Conservation (phyloP, 2,888 invertebrate genomes). For the Rotaria magnacalcarata region DNA sequence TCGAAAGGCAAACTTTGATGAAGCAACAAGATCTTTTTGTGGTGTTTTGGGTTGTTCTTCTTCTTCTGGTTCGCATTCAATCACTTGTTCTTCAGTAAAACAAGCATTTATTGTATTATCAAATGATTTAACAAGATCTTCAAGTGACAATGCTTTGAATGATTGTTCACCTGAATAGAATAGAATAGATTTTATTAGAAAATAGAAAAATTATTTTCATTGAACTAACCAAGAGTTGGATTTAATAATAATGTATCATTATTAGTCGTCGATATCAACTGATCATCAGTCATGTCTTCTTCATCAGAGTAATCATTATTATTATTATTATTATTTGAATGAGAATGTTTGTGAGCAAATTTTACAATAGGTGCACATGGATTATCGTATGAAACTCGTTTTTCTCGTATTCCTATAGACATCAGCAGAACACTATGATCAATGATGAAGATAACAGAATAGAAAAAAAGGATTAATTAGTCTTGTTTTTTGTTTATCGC, state of each 20-base stretch:
- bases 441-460: not conserved
- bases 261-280: not conserved
- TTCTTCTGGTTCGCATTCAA: not conserved
- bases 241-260: not conserved
- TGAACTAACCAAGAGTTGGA: not conserved
- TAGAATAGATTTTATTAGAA: not conserved
- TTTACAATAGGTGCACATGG: slow-evolving; percentile 33
- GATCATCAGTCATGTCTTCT: slow-evolving; percentile 29
- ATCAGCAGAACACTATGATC: not conserved
- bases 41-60: not conserved
- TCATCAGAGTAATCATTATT: not conserved
- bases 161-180: slow-evolving; percentile 1
- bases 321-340: too few relatives aligned
- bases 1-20: not conserved
- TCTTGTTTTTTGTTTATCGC: not conserved
- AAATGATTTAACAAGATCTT: slow-evolving; percentile 45
- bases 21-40: slow-evolving; percentile 24
- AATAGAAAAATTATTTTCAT: not conserved
- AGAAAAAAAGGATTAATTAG: not conserved
- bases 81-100: not conserved
- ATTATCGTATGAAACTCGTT: not conserved
- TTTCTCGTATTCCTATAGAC: slow-evolving; percentile 13
- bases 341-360: not conserved
- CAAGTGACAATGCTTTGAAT: slow-evolving; percentile 30
- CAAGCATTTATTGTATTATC: slow-evolving; percentile 45